These are phyloP conservation scores for Pseudorhombus dupliciocellatus DNA, from an alignment of 2,113 vertebrate genomes.

Conservation along the genomic window DNA sequence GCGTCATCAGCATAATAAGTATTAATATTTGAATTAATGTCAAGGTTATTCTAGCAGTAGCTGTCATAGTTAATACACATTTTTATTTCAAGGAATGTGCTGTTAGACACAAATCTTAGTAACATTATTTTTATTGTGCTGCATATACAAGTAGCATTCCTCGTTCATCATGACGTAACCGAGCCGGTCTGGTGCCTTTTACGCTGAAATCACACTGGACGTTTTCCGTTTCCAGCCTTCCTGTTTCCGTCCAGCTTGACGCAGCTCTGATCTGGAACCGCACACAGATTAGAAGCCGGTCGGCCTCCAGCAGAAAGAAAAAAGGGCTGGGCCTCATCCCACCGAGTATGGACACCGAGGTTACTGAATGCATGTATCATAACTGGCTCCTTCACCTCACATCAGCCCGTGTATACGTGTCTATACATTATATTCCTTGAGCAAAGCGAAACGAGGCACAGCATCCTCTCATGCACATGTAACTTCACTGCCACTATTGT, in stretches of 20 bases:
- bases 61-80: too few relatives aligned
- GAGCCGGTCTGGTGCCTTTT: background rate
- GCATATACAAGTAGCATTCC: background rate
- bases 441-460: background rate
- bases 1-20: too few relatives aligned
- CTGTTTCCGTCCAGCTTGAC: conserved; percentile 39
- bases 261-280: conserved; percentile 12
- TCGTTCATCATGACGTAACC: background rate
- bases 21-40: too few relatives aligned
- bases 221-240: background rate
- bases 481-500: conserved; percentile 61
- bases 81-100: too few relatives aligned
- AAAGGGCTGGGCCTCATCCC: conserved; percentile 57
- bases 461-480: conserved; percentile 52
- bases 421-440: background rate
- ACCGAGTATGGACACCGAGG: conserved; percentile 12
- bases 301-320: conserved; percentile 39
- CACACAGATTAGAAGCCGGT: conserved; percentile 73
- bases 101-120: too few relatives aligned
- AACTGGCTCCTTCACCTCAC: background rate
- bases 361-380: background rate
- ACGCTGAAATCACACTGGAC: background rate
- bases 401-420: background rate
- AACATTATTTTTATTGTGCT: background rate
- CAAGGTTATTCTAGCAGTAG: too few relatives aligned